These are phyloP conservation scores for Drosophila borborema DNA, from an alignment of 2,888 invertebrate genomes.

Conservation along the genomic window DNA sequence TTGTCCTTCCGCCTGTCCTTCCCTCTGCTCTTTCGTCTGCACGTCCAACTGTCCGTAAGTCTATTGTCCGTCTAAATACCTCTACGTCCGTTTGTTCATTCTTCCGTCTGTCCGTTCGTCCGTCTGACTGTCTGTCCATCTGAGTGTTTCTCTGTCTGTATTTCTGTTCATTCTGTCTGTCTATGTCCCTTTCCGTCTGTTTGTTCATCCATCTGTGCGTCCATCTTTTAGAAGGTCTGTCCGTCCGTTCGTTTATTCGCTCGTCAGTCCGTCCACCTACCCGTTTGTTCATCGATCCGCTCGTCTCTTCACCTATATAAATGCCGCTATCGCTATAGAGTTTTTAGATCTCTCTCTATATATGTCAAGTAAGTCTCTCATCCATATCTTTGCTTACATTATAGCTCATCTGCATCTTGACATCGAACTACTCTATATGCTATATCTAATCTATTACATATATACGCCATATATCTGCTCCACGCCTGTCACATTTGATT, in stretches of 20 bases:
- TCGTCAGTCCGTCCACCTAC: no score
- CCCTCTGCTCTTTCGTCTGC: background rate
- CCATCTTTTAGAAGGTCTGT: no score
- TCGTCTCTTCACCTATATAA: background rate
- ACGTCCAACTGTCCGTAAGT: background rate
- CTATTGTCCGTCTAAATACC: background rate
- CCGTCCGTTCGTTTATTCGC: no score
- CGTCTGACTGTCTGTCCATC: background rate
- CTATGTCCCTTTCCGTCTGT: no score
- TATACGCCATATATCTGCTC: background rate
- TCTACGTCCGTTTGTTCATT: background rate
- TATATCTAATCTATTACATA: background rate
- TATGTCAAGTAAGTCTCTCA: background rate
- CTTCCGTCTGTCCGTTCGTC: background rate
- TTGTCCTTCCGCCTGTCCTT: background rate
- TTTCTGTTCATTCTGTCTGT: no score
- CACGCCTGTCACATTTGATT: background rate
- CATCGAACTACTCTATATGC: background rate
- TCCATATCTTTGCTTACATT: background rate
- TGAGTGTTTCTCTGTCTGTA: no score
- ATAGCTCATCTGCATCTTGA: background rate
- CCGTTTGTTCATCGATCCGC: background rate
- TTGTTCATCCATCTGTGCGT: no score
- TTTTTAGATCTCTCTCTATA: no score
- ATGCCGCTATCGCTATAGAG: no score